phyloP scores from a whole-genome alignment of 1,140 invertebrate genomes.

The Ooceraea biroi region DNA sequence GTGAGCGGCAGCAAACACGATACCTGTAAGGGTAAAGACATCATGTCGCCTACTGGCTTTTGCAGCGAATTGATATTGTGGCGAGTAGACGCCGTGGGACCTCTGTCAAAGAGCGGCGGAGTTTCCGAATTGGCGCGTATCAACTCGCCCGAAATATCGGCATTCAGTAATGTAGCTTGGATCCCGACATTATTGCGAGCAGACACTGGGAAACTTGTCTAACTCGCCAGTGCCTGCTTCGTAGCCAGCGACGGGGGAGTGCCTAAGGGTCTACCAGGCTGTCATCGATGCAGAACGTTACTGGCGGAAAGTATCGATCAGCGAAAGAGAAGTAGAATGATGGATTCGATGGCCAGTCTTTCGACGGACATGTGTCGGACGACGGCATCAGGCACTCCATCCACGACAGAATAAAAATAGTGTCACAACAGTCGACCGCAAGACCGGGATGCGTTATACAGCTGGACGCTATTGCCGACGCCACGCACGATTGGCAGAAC shows the following conservation, averaged over 20 bases:
- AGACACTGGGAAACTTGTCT: constrained; percentile 96
- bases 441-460: constrained; percentile 98
- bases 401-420: constrained; percentile 96
- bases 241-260: constrained; percentile 98
- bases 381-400: constrained; percentile 89
- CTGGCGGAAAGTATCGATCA: constrained; percentile 96
- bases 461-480: constrained; percentile 96
- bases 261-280: constrained; percentile 98
- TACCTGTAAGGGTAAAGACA: constrained; percentile 76
- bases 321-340: constrained; percentile 92
- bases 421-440: constrained; percentile 99
- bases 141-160: constrained; percentile 97
- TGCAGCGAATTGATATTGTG: constrained; percentile 99
- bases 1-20: constrained; percentile 71
- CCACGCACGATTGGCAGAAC: constrained; percentile 97
- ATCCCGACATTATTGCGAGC: constrained; percentile 97
- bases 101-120: constrained; percentile 98
- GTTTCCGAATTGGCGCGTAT: constrained; percentile 98
- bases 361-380: constrained; percentile 92
- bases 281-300: constrained; percentile 98
- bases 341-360: constrained; percentile 91
- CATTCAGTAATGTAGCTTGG: constrained; percentile 99
- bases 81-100: constrained; percentile 98
- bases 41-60: constrained; percentile 88
- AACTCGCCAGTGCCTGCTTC: constrained; percentile 99